Evolutionary conservation across 2,797 vertebrate genomes (phyloP), one percentile per base, ranked within the genome.

Genomic region (Dermochelys coriacea): DNA sequence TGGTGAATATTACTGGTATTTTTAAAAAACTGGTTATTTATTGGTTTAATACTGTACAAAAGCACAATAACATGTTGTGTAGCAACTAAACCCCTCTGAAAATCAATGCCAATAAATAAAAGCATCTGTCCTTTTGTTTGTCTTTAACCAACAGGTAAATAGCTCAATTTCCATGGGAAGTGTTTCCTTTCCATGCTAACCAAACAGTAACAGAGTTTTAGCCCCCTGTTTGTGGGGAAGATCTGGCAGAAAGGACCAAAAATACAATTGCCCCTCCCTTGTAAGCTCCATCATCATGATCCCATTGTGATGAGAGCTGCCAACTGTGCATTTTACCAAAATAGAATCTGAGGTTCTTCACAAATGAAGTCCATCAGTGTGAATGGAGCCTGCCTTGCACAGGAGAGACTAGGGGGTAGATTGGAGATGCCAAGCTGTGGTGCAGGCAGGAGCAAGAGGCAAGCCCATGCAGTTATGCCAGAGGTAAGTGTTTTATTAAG

Each of bases 21-120:
- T 18, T 0, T 47, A 9, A 4, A 19, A 71, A 19, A 21, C 5
- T 37, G 64, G 31, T n/a, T n/a, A 64, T 64, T 29, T 29, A 27
- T 4, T 29, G 15, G 15, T 8, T 57, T 34, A 25, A 29, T 41
- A 0, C 3, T 55, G 15, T n/a, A 4, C 23, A 25, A 1, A 3
- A n/a, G 5, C 1, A 51, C 50, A 6, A 0, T 2, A 47, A 34
- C n/a, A 57, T 34, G 0, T 68, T 23, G 34, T 10, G 37, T n/a
- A n/a, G 34, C 41, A 59, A 1, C 68, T 29, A 80, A 54, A 8
- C 55, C 12, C 31, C 15, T 34, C 77, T 79, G 77, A 51, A 79
- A 79, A 52, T 52, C 77, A n/a, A 3, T n/a, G 19, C 50, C 50
- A n/a, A 52, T 14, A 52, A n/a, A n/a, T n/a, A 52, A 71, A 71